Base-by-base conservation (phyloP, 2,113 vertebrate species). In the Pseudorectes ferrugineus region DNA sequence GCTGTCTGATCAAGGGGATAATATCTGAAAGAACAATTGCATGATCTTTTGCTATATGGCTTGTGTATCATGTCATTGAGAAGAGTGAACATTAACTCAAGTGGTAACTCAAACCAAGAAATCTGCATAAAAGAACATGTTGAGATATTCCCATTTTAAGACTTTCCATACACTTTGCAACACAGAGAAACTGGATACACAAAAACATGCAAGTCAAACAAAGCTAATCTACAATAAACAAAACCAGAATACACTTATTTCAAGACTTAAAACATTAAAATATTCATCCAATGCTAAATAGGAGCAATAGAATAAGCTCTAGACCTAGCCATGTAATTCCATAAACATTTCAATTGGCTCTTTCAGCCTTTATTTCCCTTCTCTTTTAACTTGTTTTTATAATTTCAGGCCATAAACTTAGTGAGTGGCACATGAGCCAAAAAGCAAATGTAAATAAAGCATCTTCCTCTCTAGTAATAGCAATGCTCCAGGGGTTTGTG, bases 221-320 rank as follows among this genome's bases (percentile, higher is more conserved):
- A 92, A 94, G 85, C 62, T 89, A 75, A 93, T 67, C 85, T 95
- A 91, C 67, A 80, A 77, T 66, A 74, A 93, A 90, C 59, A 88
- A 92, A 96, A 85, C 17, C 33, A 73, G 86, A 83, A 79, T 58
- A 80, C 79, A 83, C 26, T 65, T 72, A 77, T 55, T 80, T 76
- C 45, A 74, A 88, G 55, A 90, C 58, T 83, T 70, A 67, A 85
- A 88, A 62, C 59, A 80, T 55, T 77, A 88, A 85, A 94, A 80
- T 59, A 74, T 62, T 93, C 55, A 92, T 55, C 24, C 4, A 6
- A 14, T 31, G 33, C 78, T 79, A 88, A 95, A 89, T 0, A 83
- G 33, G 16, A 80, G 20, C 63, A 90, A 88, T 11, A 13, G 63
- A 95, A 77, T 63, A 71, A 79, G 22, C 14, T 85, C 63, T 85